Evolutionary conservation across 2,888 invertebrate species (phyloP).

Genomic region (Busseola fusca): DNA sequence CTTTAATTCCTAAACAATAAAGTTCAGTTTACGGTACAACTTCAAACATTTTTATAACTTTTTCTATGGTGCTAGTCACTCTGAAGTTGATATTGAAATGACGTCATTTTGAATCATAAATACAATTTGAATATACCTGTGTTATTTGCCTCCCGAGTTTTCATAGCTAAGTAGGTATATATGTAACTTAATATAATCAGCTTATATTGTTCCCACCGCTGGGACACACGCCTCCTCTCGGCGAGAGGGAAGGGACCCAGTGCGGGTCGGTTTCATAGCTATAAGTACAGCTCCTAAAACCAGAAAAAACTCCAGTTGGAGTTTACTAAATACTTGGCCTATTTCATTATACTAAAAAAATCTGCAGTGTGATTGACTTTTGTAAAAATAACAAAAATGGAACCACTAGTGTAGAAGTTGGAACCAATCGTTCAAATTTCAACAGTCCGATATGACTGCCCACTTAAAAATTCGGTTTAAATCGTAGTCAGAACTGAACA

Average conservation of each 20-base stretch:
- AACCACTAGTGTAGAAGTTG: background rate
- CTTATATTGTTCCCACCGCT: no score
- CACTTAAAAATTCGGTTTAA: background rate
- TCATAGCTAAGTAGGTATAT: background rate
- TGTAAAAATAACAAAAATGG: background rate
- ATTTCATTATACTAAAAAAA: background rate
- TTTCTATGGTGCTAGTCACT: no score
- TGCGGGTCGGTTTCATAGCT: background rate
- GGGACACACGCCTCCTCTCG: no score
- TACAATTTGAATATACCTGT: no score
- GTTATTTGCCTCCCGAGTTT: background rate
- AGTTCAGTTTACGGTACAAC: no score
- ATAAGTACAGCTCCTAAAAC: background rate
- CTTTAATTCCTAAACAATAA: no score
- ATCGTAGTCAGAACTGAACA: background rate
- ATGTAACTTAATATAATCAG: no score
- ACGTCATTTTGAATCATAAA: no score
- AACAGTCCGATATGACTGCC: background rate
- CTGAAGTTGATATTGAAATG: no score
- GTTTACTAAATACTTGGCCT: background rate
- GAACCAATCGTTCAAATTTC: slow-evolving; percentile 18
- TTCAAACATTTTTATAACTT: no score
- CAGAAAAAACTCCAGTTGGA: no score
- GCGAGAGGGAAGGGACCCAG: no score
- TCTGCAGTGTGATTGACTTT: background rate